Evolutionary conservation across 2,113 vertebrate species (phyloP).

Genomic region (Myxocyprinus asiaticus): DNA sequence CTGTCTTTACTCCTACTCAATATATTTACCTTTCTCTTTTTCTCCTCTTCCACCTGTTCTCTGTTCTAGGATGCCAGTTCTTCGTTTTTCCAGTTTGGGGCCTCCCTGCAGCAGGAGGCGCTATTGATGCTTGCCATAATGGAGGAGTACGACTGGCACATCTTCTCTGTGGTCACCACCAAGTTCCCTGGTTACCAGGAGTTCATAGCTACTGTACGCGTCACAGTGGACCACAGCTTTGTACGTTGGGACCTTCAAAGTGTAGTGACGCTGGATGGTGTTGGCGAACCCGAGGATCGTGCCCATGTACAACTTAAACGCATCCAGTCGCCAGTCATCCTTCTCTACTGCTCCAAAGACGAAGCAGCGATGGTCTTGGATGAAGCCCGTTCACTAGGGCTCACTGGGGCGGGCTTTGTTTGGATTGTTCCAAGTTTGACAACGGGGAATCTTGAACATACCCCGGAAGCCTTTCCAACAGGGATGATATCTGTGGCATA

Average conservation of each 20-base stretch:
- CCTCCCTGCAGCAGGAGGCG: conserved; percentile 95
- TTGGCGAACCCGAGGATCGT: conserved; percentile 90
- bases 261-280: conserved; percentile 85
- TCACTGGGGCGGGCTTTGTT: conserved; percentile 94
- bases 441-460: conserved; percentile 90
- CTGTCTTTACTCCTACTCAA: not conserved
- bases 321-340: conserved; percentile 93
- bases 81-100: conserved; percentile 97
- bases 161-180: conserved; percentile 96
- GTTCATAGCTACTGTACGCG: conserved; percentile 89
- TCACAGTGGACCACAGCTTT: conserved; percentile 90
- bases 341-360: conserved; percentile 96
- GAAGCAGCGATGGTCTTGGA: conserved; percentile 91
- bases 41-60: conserved; percentile 4
- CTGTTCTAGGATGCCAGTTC: conserved; percentile 86
- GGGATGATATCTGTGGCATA: conserved; percentile 96
- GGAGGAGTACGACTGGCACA: conserved; percentile 98
- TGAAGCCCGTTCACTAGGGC: conserved; percentile 90
- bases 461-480: conserved; percentile 89
- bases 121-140: conserved; percentile 94
- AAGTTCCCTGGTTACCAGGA: conserved; percentile 94
- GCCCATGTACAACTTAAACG: conserved; percentile 95
- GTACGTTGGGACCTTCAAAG: conserved; percentile 98
- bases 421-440: conserved; percentile 97
- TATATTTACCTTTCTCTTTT: conserved; percentile 18